Evolutionary conservation across 2,888 invertebrate genomes (phyloP).

Genomic region (Ptychoptera albimana): DNA sequence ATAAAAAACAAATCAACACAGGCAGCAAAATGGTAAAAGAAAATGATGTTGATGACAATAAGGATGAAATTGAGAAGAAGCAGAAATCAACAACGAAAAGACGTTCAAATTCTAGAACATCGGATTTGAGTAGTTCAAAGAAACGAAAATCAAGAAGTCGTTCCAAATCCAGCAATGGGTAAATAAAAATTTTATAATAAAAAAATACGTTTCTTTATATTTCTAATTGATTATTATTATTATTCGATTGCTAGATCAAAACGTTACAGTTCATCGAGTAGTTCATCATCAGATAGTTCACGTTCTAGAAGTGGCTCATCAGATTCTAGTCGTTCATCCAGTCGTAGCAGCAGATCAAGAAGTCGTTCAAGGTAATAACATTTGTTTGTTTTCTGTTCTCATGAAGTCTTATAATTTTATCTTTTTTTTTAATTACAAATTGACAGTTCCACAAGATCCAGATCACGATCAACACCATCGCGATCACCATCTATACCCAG

Average conservation of each 20-base stretch:
- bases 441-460: slow-evolving; percentile 17
- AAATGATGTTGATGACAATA: no score
- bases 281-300: slow-evolving; percentile 25
- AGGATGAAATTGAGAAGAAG: no score
- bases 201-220: no score
- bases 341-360: slow-evolving; percentile 19
- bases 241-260: not conserved
- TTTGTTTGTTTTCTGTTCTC: not conserved
- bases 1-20: no score
- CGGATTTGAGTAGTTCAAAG: slow-evolving; percentile 5
- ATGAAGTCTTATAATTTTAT: not conserved
- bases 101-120: not conserved
- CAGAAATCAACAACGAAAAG: no score
- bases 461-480: slow-evolving; percentile 33
- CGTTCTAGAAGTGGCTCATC: slow-evolving; percentile 26
- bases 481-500: slow-evolving; percentile 84
- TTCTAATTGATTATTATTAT: not conserved
- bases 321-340: slow-evolving; percentile 25
- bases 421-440: slow-evolving; percentile 10
- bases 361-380: slow-evolving; percentile 22
- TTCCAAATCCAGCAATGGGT: no score
- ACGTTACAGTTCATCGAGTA: slow-evolving; percentile 7
- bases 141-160: slow-evolving; percentile 25
- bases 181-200: no score
- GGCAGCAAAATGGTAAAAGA: no score